Conservation (phyloP, 1,140 invertebrate genomes). For the Dendroctonus ponderosae region DNA sequence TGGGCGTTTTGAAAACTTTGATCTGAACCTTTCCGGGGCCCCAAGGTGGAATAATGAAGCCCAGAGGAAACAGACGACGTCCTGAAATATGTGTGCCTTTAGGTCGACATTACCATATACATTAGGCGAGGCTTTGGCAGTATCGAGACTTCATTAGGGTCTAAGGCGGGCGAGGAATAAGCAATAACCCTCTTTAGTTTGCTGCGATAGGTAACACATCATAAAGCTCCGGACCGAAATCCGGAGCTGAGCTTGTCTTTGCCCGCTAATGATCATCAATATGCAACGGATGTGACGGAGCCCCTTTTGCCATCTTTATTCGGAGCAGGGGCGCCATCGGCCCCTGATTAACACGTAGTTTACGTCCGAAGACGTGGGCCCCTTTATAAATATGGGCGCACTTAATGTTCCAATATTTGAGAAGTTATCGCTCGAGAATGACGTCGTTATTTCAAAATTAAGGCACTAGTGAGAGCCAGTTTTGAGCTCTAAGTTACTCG, state of each 20-base stretch:
- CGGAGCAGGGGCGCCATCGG: slow-evolving; percentile 19
- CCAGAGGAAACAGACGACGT: too few relatives aligned
- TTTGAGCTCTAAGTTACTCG: too few relatives aligned
- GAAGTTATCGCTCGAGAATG: too few relatives aligned
- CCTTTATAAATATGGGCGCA: too few relatives aligned
- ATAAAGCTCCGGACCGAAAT: slow-evolving; percentile 25
- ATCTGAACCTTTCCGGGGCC: too few relatives aligned
- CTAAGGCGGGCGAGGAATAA: slow-evolving; percentile 25
- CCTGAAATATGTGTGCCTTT: too few relatives aligned
- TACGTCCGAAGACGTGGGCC: background rate
- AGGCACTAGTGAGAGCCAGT: too few relatives aligned
- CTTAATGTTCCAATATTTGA: too few relatives aligned
- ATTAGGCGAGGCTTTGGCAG: slow-evolving; percentile 7
- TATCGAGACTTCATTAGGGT: slow-evolving; percentile 24
- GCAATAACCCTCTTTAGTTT: slow-evolving; percentile 28
- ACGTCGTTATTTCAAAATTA: too few relatives aligned
- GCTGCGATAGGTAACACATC: slow-evolving; percentile 19
- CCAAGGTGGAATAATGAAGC: too few relatives aligned
- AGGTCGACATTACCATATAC: slow-evolving; percentile 16
- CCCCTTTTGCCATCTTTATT: slow-evolving; percentile 22
- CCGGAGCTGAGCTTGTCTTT: slow-evolving; percentile 27
- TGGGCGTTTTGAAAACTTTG: too few relatives aligned
- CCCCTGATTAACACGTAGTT: slow-evolving; percentile 21
- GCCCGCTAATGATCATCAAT: slow-evolving; percentile 27
- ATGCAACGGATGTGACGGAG: slow-evolving; percentile 24